Conservation (phyloP, 2,113 vertebrate species). For the Charadrius vociferus region DNA sequence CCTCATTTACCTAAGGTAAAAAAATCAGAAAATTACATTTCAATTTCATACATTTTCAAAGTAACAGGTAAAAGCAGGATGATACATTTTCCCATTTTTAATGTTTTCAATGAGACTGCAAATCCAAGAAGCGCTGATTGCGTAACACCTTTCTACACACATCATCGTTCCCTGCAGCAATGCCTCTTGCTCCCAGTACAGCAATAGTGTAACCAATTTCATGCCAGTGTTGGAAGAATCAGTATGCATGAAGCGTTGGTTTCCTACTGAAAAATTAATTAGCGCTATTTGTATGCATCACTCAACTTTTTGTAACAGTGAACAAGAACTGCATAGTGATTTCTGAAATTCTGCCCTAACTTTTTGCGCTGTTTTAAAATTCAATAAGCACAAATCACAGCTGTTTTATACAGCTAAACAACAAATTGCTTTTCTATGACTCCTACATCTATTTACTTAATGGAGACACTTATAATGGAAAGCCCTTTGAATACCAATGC, state of each 20-base stretch:
- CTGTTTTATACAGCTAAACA: conserved; percentile 42
- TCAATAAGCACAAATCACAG: conserved; percentile 64
- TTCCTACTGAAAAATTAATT: conserved; percentile 64
- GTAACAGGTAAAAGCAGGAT: not conserved
- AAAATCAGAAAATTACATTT: conserved; percentile 4
- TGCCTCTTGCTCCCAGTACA: not conserved
- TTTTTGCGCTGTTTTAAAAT: conserved; percentile 13
- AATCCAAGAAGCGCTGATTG: not conserved
- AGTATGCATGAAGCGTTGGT: not conserved
- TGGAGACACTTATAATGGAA: not conserved
- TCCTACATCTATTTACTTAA: conserved; percentile 7
- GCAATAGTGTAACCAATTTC: not conserved
- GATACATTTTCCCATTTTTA: not conserved
- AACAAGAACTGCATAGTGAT: not conserved
- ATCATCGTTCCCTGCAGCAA: not conserved
- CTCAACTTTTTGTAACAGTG: conserved; percentile 27
- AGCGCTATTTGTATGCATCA: conserved; percentile 59
- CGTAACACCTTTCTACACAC: not conserved
- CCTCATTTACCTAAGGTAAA: not conserved
- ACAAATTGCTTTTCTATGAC: conserved; percentile 29
- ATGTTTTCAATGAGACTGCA: not conserved
- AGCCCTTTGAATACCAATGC: conserved; percentile 1
- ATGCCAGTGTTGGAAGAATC: not conserved
- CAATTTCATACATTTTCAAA: not conserved
- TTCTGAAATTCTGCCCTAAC: conserved; percentile 18